Evolutionary conservation across 2,888 invertebrate genomes (phyloP).

Genomic region (Rhimphoctona megacephalus): DNA sequence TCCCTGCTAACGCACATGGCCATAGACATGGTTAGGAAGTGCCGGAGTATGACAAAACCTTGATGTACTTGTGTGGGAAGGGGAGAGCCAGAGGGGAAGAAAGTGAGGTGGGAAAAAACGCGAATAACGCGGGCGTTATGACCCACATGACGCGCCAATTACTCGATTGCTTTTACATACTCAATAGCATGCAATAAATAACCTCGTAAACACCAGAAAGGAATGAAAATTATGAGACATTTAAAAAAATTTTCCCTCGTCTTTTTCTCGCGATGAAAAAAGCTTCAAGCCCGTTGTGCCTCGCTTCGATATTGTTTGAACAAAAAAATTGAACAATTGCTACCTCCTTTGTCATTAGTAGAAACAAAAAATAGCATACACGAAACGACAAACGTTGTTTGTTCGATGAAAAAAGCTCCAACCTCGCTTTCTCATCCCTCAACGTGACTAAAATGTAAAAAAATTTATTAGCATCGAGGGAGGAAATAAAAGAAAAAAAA

Average conservation of each 20-base stretch:
- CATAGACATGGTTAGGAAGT: slow-evolving; percentile 40
- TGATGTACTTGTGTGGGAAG: not conserved
- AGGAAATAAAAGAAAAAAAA: slow-evolving; percentile 43
- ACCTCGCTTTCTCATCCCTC: slow-evolving; percentile 12
- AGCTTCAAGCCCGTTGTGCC: not conserved
- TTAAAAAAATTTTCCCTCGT: not conserved
- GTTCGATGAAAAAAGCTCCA: slow-evolving; percentile 24
- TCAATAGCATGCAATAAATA: slow-evolving; percentile 15
- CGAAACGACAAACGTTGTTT: not conserved
- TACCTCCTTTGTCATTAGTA: not conserved
- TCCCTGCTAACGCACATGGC: not conserved
- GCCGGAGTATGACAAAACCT: slow-evolving; percentile 34
- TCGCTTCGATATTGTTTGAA: slow-evolving; percentile 10
- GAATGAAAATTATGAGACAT: slow-evolving; percentile 11
- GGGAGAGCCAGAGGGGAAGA: not conserved
- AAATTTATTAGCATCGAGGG: slow-evolving; percentile 22
- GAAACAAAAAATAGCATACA: slow-evolving; percentile 4
- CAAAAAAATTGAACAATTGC: slow-evolving; percentile 1
- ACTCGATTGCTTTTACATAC: slow-evolving; percentile 37
- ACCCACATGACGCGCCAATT: slow-evolving; percentile 61
- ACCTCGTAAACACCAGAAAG: not conserved
- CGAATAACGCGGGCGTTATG: slow-evolving; percentile 47
- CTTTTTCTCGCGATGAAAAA: not conserved
- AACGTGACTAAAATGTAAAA: slow-evolving; percentile 1
- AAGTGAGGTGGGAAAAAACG: slow-evolving; percentile 21